A percentile compares a stretch with the other conserved stretches of the same genome.
Conservation (phyloP, 2,888 invertebrate species). For the Synergus gifuensis region DNA sequence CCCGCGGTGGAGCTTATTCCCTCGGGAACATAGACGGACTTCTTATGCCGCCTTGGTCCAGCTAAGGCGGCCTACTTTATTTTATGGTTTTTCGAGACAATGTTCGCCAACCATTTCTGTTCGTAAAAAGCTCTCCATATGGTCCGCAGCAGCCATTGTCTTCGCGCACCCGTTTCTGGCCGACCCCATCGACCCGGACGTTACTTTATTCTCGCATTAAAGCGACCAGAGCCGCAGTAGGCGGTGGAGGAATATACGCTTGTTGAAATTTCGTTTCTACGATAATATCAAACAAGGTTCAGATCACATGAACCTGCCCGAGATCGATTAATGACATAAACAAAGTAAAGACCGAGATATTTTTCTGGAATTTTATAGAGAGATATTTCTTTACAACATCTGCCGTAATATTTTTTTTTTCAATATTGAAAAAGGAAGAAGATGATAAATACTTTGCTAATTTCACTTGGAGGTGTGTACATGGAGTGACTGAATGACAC, state of each 20-base stretch:
- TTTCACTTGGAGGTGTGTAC: not conserved
- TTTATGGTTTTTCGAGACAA: slow-evolving; percentile 77
- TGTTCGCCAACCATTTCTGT: slow-evolving; percentile 71
- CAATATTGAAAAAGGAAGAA: not conserved
- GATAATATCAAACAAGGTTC: slow-evolving; percentile 24
- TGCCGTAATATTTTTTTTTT: not conserved
- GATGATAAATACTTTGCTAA: not conserved
- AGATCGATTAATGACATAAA: slow-evolving; percentile 4
- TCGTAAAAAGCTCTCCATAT: slow-evolving; percentile 70
- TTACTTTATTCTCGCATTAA: slow-evolving; percentile 74
- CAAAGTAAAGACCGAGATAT: not conserved
- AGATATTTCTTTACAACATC: not conserved
- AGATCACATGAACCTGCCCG: slow-evolving; percentile 2
- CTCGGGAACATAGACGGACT: slow-evolving; percentile 39
- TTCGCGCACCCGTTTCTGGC: slow-evolving; percentile 63
- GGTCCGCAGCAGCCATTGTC: slow-evolving; percentile 72
- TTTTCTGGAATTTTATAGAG: not conserved
- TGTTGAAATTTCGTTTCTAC: slow-evolving; percentile 30
- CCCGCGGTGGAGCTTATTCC: slow-evolving; percentile 48
- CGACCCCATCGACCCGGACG: slow-evolving; percentile 74
- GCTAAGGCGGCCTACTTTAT: slow-evolving; percentile 68
- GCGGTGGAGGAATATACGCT: not conserved
- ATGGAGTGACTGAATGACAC: slow-evolving; percentile 37
- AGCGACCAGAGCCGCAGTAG: slow-evolving; percentile 56
- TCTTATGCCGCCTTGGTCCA: slow-evolving; percentile 38